Evolutionary conservation across 2,113 vertebrate genomes (phyloP).

Genomic region (Bos taurus): ARS-UCD2.0 NC_037357.1:138336001-138336500

Average conservation of each 20-base stretch:
- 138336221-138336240: background rate
- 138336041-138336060: background rate
- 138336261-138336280: rapidly evolving
- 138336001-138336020: background rate
- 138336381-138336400: rapidly evolving
- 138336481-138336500: rapidly evolving
- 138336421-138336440: background rate
- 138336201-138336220: rapidly evolving
- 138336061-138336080: background rate
- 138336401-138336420: background rate
- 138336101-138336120: rapidly evolving
- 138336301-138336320: background rate
- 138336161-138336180: background rate
- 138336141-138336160: background rate
- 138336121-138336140: too few relatives aligned
- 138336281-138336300: background rate
- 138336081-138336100: background rate
- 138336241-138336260: background rate
- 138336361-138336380: background rate
- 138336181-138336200: too few relatives aligned
- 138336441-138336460: background rate
- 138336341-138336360: rapidly evolving
- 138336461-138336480: too few relatives aligned
- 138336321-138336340: rapidly evolving
- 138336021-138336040: background rate